Evolutionary conservation across 1,140 invertebrate genomes (phyloP), one percentile per base, ranked within the genome.

Genomic region (Saccostrea echinata): DNA sequence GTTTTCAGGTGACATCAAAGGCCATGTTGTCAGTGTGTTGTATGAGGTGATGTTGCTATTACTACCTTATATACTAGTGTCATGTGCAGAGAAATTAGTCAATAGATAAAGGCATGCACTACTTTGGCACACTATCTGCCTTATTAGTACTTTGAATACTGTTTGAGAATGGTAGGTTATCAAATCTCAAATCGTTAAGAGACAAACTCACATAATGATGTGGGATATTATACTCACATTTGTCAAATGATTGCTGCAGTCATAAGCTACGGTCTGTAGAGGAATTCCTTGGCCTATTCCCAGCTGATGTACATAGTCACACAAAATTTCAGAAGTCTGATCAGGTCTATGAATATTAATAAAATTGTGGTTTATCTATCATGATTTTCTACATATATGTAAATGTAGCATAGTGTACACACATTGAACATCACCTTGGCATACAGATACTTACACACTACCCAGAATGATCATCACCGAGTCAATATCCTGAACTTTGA

Each of bases 291-390:
- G 91, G 1, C 94, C 94, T 13, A 94, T 90, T 57, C 91, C 91
- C 91, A 94, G 89, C 92, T 95, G 94, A 81, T 93, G 91, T 35
- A 95, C 89, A 90, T 90, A 95, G 82, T 95, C 94, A 92, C 92
- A 93, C 51, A 95, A 89, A 35, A 95, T 91, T 18, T 95, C 94
- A 55, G 93, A 90, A 21, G 88, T 91, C 88, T 95, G 94, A 84
- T 95, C 94, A 84, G 95, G 94, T 9, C 94, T 95, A 88, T 27
- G 92, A 90, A 76, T 84, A 90, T 83, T 0, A 71, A 84, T 30
- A 24, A 64, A 61, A 21, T 61, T 61, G 55, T 61, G 0, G 6
- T 18, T n/a, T 61, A 61, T 61, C 16, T 21, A n/a, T 61, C n/a
- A 61, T 61, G 55, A 61, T 61, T 61, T 18, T 4, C 4, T 18